Percentiles rank a stretch among this genome's conserved stretches.
Conservation (phyloP, 2,113 vertebrate species). For the Ondatra zibethicus region DNA sequence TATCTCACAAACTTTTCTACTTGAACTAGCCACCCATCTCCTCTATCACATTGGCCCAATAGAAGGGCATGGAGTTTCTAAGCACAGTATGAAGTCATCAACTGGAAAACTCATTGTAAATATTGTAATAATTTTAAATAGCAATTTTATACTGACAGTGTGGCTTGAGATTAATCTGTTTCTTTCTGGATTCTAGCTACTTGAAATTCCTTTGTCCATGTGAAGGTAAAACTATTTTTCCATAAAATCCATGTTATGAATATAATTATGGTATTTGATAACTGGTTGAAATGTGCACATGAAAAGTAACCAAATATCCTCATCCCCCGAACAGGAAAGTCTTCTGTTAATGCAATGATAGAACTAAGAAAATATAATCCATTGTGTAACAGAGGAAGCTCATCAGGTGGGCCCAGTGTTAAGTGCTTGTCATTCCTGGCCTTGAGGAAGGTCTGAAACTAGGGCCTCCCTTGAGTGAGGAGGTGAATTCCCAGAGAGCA, state of each 20-base stretch:
- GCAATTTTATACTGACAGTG: not conserved
- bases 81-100: not conserved
- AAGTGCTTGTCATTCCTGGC: too few species aligned
- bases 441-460: too few species aligned
- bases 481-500: too few species aligned
- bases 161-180: not conserved
- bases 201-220: not conserved
- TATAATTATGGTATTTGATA: not conserved
- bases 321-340: not conserved
- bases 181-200: not conserved
- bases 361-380: not conserved
- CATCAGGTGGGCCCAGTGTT: too few species aligned
- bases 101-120: not conserved
- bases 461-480: too few species aligned
- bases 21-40: not conserved
- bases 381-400: not conserved
- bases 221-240: not conserved
- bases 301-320: not conserved
- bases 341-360: not conserved
- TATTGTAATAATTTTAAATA: not conserved
- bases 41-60: not conserved
- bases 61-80: not conserved
- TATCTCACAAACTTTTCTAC: not conserved
- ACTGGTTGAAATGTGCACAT: not conserved
- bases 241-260: not conserved